Conservation (phyloP, 2,888 invertebrate genomes). For the Rhimphoctona megacephalus region DNA sequence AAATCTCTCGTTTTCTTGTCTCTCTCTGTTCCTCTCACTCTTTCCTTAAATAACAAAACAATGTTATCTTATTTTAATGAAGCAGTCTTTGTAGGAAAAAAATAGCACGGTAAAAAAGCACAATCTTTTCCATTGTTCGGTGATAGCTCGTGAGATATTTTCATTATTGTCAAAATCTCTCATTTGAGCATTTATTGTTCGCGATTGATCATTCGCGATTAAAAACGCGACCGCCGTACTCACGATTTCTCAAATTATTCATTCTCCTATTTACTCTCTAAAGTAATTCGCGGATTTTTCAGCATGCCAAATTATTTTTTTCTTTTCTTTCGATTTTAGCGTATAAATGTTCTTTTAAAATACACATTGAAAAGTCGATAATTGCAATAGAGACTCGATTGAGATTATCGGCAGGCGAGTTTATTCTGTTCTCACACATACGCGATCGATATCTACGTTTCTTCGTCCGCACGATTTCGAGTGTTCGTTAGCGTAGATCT, state of each 20-base stretch:
- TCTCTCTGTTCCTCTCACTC: constrained; percentile 28
- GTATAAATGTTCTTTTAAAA: constrained; percentile 56
- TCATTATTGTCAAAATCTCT: constrained; percentile 4
- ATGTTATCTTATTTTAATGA: constrained; percentile 25
- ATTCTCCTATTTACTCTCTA: background rate
- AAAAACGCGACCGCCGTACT: background rate
- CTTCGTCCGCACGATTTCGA: constrained; percentile 13
- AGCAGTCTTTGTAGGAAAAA: constrained; percentile 58
- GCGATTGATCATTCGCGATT: background rate
- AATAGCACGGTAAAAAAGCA: constrained; percentile 60
- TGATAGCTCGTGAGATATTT: constrained; percentile 45
- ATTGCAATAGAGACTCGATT: constrained; percentile 47
- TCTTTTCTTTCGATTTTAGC: constrained; percentile 27
- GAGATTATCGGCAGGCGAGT: constrained; percentile 39
- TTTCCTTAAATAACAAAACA: constrained; percentile 44
- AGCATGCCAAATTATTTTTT: constrained; percentile 1
- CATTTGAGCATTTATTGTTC: constrained; percentile 10
- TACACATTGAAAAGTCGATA: constrained; percentile 60
- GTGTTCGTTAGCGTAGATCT: background rate
- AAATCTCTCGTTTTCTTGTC: constrained; percentile 3
- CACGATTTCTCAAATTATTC: background rate
- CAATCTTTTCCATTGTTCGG: constrained; percentile 44
- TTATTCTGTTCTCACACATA: constrained; percentile 44
- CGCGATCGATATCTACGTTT: constrained; percentile 38
- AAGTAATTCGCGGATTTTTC: background rate